Evolutionary conservation across 2,888 invertebrate species (phyloP), one percentile per base, ranked within the genome.

Genomic region (Hecatera dysodea): DNA sequence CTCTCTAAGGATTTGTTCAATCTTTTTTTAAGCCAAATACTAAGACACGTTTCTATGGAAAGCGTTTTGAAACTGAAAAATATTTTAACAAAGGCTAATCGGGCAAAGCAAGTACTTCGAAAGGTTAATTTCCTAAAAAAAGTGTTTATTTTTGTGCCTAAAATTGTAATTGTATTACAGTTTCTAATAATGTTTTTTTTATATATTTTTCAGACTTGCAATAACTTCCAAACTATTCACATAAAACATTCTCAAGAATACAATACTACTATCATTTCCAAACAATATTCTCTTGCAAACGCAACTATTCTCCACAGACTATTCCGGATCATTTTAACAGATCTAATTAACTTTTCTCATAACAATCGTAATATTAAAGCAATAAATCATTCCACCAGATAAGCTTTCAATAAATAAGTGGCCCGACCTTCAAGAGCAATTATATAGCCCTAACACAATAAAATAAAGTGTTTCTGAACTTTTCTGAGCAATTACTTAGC

Each of bases 401-500:
- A 48, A 72, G 11, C 39, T 8, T 24, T 46, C 8, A 29, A 36
- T 69, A 52, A 42, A 22, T 62, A 33, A 61, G 22, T 39, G 4
- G 6, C 9, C 5, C 19, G 12, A 69, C 44, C 27, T 52, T 60
- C 60, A 75, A 44, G n/a, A 42, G 11, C 55, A 75, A 80, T 64
- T 46, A 61, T 33, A 42, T 74, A 56, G 27, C 42, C 59, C 36
- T 1, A 62, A 66, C 33, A 44, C 24, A 63, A 72, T 66, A 64
- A 64, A 67, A 74, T 39, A 75, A 67, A 64, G 56, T 64, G n/a
- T 59, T 56, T 7, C 5, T 17, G 19, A 63, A 74, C 33, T 29
- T 80, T 74, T 64, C 22, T 19, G 29, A 48, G 39, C 19, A 63
- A 74, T 73, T 60, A 63, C 48, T 71, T 55, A 50, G 59, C 33